phyloP scores from a whole-genome alignment of 2,888 invertebrate genomes.

The Luffia ferchaultella region DNA sequence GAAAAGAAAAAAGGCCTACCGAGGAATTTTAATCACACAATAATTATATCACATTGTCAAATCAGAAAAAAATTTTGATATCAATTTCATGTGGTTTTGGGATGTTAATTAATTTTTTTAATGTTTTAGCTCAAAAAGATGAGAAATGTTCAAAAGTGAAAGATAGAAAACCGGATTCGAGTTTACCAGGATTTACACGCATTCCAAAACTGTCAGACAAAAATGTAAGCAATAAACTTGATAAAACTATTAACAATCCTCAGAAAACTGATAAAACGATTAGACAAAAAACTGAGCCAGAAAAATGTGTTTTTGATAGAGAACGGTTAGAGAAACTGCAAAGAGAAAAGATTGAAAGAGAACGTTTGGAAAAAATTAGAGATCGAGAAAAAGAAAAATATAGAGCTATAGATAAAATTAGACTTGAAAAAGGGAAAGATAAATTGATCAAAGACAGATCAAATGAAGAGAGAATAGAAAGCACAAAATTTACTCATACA shows the following conservation, averaged over 20 bases:
- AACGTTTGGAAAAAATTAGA: conserved; percentile 11
- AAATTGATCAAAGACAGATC: conserved; percentile 40
- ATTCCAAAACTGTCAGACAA: conserved; percentile 64
- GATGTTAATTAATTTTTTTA: conserved; percentile 4
- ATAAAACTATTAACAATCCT: background rate
- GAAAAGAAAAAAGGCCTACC: too few relatives aligned
- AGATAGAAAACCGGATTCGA: conserved; percentile 35
- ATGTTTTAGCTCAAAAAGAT: conserved; percentile 36
- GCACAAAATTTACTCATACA: too few relatives aligned
- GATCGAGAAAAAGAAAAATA: conserved; percentile 7
- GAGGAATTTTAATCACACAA: too few relatives aligned
- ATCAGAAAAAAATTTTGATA: too few relatives aligned
- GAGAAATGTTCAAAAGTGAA: conserved; percentile 29
- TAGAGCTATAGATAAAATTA: conserved; percentile 13
- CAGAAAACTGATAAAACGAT: background rate
- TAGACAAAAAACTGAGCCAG: conserved; percentile 2
- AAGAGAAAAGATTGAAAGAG: conserved; percentile 22
- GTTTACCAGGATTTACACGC: conserved; percentile 31
- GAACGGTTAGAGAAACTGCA: conserved; percentile 27
- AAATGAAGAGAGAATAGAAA: conserved; percentile 47
- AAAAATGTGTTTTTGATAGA: conserved; percentile 18
- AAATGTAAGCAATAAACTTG: conserved; percentile 9
- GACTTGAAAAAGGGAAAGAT: conserved; percentile 23
- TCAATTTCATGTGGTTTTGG: conserved; percentile 10
- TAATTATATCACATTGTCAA: too few relatives aligned